Conservation (phyloP, 1,140 invertebrate species). For the Carposina sasakii region DNA sequence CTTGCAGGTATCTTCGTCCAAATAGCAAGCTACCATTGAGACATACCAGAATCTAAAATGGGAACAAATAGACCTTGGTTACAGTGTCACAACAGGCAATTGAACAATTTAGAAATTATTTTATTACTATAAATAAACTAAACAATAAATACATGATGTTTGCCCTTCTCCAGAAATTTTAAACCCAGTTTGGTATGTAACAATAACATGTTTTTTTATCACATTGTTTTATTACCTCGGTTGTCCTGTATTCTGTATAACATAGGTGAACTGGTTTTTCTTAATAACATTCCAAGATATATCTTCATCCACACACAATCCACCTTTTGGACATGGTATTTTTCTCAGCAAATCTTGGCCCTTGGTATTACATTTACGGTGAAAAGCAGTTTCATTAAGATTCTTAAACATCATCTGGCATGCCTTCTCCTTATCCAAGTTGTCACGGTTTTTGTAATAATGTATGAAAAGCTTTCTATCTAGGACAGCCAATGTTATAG, state of each 20-base stretch:
- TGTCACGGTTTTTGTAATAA: slow-evolving; percentile 86
- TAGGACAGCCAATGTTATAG: slow-evolving; percentile 89
- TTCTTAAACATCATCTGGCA: slow-evolving; percentile 90
- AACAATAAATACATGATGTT: not conserved
- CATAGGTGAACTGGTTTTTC: slow-evolving; percentile 94
- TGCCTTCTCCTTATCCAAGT: slow-evolving; percentile 76
- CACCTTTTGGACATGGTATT: slow-evolving; percentile 86
- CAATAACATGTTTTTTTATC: not conserved
- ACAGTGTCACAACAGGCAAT: not conserved
- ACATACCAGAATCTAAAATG: slow-evolving; percentile 96
- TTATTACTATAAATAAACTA: not conserved
- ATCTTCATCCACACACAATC: slow-evolving; percentile 92
- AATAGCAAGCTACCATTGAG: slow-evolving; percentile 93
- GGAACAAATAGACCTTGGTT: slow-evolving; percentile 18
- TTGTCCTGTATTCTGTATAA: slow-evolving; percentile 89
- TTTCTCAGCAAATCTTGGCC: slow-evolving; percentile 90
- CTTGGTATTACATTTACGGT: slow-evolving; percentile 85
- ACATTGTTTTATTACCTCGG: slow-evolving; percentile 79
- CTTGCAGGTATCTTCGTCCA: slow-evolving; percentile 83
- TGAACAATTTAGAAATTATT: not conserved
- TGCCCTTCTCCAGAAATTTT: not conserved
- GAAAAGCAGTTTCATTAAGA: slow-evolving; percentile 87
- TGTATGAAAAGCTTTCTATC: slow-evolving; percentile 90
- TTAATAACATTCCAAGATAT: slow-evolving; percentile 87
- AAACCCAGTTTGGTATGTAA: not conserved